A percentile compares a stretch with the other conserved stretches of the same genome.
Conservation (phyloP, 2,797 vertebrate species). For the Lophius americanus region DNA sequence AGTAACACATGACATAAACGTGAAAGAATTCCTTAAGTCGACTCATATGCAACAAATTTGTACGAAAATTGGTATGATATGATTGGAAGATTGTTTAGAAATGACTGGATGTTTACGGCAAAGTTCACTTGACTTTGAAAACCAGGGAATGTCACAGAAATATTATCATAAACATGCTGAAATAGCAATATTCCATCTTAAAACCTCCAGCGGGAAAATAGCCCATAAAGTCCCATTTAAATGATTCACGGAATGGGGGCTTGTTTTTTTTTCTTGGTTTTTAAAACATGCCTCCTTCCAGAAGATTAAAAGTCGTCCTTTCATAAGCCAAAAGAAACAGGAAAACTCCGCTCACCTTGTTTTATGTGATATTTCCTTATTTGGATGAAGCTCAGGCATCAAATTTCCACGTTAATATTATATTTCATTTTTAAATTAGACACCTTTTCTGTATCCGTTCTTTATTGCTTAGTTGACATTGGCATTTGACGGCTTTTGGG, state of each 20-base stretch:
- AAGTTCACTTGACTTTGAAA: too few species aligned
- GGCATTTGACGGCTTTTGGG: neutral
- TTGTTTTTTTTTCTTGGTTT: too few species aligned
- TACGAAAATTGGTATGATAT: too few species aligned
- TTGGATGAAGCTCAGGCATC: neutral
- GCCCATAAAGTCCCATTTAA: neutral
- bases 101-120: too few species aligned
- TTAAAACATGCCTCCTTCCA: neutral
- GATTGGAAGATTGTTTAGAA: too few species aligned
- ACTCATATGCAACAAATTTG: too few species aligned
- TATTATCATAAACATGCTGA: too few species aligned
- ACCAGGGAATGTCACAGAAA: too few species aligned
- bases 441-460: neutral
- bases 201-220: neutral
- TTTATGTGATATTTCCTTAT: neutral
- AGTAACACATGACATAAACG: too few species aligned
- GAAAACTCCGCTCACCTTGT: too few species aligned
- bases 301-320: neutral
- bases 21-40: too few species aligned
- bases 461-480: constrained; percentile 1
- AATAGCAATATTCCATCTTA: neutral
- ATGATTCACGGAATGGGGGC: neutral
- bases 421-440: neutral
- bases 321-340: too few species aligned
- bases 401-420: neutral